Evolutionary conservation across 2,797 vertebrate genomes (phyloP).

Genomic region (Cheirogaleus major): DNA sequence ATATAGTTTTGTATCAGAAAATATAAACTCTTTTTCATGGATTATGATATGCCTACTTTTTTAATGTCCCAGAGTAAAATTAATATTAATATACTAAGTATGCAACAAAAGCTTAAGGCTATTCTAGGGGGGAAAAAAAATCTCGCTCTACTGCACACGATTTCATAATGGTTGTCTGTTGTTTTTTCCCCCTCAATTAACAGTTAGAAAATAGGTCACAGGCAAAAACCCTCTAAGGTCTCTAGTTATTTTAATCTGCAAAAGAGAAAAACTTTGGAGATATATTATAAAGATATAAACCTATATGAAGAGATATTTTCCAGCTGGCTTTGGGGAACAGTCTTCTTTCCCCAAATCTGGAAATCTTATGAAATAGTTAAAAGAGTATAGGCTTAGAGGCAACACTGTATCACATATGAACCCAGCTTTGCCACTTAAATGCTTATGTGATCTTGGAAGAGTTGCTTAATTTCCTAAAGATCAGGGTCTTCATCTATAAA

Average conservation of each 20-base stretch:
- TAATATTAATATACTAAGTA: background rate
- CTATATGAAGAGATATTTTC: background rate
- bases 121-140: background rate
- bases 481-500: constrained; percentile 33
- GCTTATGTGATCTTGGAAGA: background rate
- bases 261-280: background rate
- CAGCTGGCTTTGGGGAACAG: background rate
- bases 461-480: constrained; percentile 4
- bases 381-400: background rate
- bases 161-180: background rate
- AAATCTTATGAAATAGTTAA: constrained; percentile 20
- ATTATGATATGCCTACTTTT: background rate
- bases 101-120: background rate
- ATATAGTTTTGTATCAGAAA: background rate
- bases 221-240: constrained; percentile 39
- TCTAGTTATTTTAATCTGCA: constrained; percentile 39
- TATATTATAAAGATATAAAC: background rate
- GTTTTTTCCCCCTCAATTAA: background rate
- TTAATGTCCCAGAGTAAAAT: constrained; percentile 19
- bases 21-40: background rate
- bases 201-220: background rate
- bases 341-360: constrained; percentile 9
- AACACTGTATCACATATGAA: constrained; percentile 7
- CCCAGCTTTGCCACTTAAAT: background rate
- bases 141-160: background rate